Base-by-base conservation (phyloP, 1,140 invertebrate genomes). In the Drosophila watanabei region DNA sequence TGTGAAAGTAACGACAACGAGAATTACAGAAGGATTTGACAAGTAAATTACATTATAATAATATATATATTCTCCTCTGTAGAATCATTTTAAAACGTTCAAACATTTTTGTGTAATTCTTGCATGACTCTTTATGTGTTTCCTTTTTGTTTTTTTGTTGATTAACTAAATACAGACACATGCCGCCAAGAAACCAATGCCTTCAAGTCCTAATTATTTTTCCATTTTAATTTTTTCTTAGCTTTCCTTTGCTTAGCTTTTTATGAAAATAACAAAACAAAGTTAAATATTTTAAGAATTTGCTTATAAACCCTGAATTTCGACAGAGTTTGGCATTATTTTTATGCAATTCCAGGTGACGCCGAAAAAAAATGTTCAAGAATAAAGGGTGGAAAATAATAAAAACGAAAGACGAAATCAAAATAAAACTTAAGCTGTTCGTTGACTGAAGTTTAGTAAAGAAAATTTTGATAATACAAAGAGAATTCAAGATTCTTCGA, bases 101-200 rank as follows among this genome's bases (percentile, higher is more conserved):
- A 32, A 39, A 57, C 33, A 39, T 18, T 30, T 65, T 54, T 52
- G 68, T 80, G 35, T 51, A 73, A 65, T 72, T 57, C 59, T 72
- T 71, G 63, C 39, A 66, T 56, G 49, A 69, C 46, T 71, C 65
- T 71, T 64, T 18, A 56, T 59, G 60, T 65, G 59, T 60, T 73
- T 66, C 51, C 62, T 71, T 79, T 43, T 59, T 58, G 28, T 46
- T 66, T 61, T 61, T 66, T 65, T 61, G 18, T 61, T 69, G 30
- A 28, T 61, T 56, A 57, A 70, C 59, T 80, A 76, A 92, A 81
- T 71, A 73, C 81, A 88, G 79, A 88, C 90, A 93, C 91, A 93
- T 93, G 91, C 92, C 91, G 89, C 93, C 93, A 94, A 94, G 93
- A 94, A 94, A 94, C 93, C 94, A 94, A 94, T 94, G 94, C 94